Evolutionary conservation across 2,888 invertebrate genomes (phyloP).

Genomic region (Aphidoletes aphidimyza): DNA sequence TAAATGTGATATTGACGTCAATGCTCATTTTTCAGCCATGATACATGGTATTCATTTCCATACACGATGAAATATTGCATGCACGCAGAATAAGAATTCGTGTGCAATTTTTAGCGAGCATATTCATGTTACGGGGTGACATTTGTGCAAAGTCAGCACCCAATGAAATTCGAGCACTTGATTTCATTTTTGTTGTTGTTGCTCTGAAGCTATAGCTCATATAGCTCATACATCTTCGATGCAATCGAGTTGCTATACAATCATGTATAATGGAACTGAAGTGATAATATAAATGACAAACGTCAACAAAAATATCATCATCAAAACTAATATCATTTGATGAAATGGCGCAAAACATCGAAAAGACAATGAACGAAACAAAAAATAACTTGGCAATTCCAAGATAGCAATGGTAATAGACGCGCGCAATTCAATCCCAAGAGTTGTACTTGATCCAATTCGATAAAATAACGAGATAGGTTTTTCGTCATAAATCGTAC

Average conservation of each 20-base stretch:
- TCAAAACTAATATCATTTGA: constrained; percentile 1
- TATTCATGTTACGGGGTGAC: not conserved
- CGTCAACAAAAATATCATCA: constrained; percentile 27
- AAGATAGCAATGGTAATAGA: too few relatives aligned
- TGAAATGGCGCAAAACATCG: not conserved
- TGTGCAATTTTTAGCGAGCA: not conserved
- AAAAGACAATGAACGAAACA: not conserved
- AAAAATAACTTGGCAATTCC: not conserved
- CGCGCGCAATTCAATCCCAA: too few relatives aligned
- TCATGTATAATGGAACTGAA: not conserved
- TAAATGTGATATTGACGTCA: too few relatives aligned
- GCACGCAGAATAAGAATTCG: too few relatives aligned
- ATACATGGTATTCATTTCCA: too few relatives aligned
- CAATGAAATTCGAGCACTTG: not conserved
- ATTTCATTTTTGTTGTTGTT: too few relatives aligned
- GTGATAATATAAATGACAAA: not conserved
- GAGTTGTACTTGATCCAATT: too few relatives aligned
- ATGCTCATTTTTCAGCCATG: too few relatives aligned
- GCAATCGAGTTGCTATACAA: not conserved
- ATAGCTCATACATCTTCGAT: not conserved
- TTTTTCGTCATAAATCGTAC: too few relatives aligned
- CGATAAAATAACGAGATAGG: too few relatives aligned
- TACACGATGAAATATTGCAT: too few relatives aligned
- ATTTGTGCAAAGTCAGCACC: not conserved
- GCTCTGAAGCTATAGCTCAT: too few relatives aligned